Base-by-base conservation (phyloP, 2,888 invertebrate genomes). In the Sceliomorpha sp. region DNA sequence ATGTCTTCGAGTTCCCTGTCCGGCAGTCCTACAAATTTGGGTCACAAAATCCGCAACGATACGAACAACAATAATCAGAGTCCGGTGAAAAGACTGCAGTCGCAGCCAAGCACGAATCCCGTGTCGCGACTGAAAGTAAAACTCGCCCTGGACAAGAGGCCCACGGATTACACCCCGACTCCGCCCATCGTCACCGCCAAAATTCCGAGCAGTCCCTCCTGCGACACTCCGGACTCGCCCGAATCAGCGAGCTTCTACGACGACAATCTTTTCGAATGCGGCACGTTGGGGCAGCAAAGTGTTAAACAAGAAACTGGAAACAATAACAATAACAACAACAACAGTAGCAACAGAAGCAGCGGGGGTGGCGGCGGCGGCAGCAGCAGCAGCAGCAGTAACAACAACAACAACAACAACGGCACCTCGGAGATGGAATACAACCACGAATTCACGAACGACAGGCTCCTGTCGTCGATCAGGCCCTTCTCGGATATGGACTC, bases 201-300 rank as follows among this genome's bases (percentile, higher is more conserved):
- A 88, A 93, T 93, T 75, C 93, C 93, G 24, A 92, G 92, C 81
- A 93, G 93, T 82, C 93, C 94, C 0, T 91, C 91, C 8, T 93
- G 92, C 78, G 94, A 94, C 75, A 93, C 93, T 0, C 96, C 96
- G 0, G 95, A 95, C 85, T 96, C 96, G 0, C 96, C 96, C 0
- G 96, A 96, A 86, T 95, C 95, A 73, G 95, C 96, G 64, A 95
- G 94, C 70, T 92, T 94, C 83, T 94, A 94, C 89, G 94, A 95
- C 73, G 96, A 94, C 78, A 90, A 89, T 73, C 90, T 82, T 47
- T 70, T 79, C 58, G 87, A 87, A 2, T 83, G 80, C 59, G 75
- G 70, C 6, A 62, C 56, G 26, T 67, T 20, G 42, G 29, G n/a
- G 14, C 42, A 47, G 6, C 15, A 70, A 1, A 71, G 59, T 15